Evolutionary conservation across 35 echinoderm and acorn worm species (phyloP).

Genomic region (Apostichopus japonicus): DNA sequence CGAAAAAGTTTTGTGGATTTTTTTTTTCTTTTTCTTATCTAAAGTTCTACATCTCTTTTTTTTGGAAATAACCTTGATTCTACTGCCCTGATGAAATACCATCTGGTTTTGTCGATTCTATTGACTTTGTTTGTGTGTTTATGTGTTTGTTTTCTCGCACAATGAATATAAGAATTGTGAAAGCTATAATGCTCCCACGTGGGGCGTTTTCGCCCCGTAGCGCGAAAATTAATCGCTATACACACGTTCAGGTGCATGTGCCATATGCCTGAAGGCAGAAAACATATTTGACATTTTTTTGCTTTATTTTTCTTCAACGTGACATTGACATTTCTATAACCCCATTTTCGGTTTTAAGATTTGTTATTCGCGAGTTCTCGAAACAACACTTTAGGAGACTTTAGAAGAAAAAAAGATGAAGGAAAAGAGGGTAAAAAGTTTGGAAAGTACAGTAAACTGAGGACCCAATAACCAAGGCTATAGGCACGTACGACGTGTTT

Average conservation of each 20-base stretch:
- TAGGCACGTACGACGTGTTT: too few relatives aligned
- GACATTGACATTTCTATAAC: slow-evolving; percentile 13
- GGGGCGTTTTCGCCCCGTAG: slow-evolving; percentile 10
- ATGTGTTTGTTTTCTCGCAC: not conserved
- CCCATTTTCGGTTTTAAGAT: not conserved
- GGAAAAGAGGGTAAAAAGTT: not conserved
- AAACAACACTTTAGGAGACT: not conserved
- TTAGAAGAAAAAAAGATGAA: not conserved
- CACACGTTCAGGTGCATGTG: slow-evolving; percentile 2
- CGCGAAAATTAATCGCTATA: slow-evolving; percentile 7
- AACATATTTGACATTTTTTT: slow-evolving; percentile 16
- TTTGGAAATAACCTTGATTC: not conserved
- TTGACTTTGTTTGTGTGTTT: not conserved
- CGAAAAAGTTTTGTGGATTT: too few relatives aligned
- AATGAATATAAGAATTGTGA: not conserved
- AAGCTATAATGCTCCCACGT: not conserved
- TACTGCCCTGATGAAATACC: not conserved
- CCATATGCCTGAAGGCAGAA: not conserved
- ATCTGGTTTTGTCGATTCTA: not conserved
- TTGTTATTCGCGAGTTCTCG: not conserved
- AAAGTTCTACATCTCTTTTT: too few relatives aligned
- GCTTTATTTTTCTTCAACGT: not conserved
- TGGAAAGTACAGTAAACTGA: too few relatives aligned
- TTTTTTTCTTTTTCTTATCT: too few relatives aligned
- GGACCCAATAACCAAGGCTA: too few relatives aligned